A percentile compares a stretch with the other conserved stretches of the same genome.
Conservation (phyloP, 2,797 vertebrate species). For the Balearica regulorum region DNA sequence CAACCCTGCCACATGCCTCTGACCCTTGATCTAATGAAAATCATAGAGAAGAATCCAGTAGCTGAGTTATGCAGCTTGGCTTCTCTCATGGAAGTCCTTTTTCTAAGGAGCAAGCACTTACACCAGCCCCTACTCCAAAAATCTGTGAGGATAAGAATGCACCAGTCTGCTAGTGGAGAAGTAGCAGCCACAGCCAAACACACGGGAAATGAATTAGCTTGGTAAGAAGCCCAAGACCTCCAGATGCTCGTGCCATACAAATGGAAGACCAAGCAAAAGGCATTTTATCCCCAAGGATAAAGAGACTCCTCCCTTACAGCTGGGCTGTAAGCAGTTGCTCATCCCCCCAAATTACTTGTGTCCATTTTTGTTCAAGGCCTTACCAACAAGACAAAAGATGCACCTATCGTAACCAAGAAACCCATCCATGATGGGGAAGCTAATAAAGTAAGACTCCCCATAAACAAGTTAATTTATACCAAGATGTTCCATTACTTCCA, state of each 20-base stretch:
- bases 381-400: background rate
- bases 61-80: background rate
- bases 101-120: background rate
- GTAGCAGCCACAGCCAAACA: background rate
- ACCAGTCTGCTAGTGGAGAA: background rate
- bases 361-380: background rate
- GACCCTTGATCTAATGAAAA: background rate
- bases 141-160: background rate
- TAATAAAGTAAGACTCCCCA: background rate
- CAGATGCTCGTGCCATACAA: rapidly evolving
- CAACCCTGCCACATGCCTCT: background rate
- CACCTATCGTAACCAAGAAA: background rate
- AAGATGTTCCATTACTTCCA: background rate
- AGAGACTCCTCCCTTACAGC: background rate
- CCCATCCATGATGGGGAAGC: background rate
- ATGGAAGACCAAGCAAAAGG: background rate
- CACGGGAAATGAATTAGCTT: background rate
- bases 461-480: background rate
- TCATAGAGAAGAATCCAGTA: background rate
- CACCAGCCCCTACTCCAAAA: background rate
- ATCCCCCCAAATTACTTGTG: background rate
- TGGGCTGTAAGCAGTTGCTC: background rate
- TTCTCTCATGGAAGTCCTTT: background rate
- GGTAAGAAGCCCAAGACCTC: background rate
- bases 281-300: background rate